Base-by-base conservation (phyloP, 1,140 invertebrate species). In the Neomicropteryx cornuta region DNA sequence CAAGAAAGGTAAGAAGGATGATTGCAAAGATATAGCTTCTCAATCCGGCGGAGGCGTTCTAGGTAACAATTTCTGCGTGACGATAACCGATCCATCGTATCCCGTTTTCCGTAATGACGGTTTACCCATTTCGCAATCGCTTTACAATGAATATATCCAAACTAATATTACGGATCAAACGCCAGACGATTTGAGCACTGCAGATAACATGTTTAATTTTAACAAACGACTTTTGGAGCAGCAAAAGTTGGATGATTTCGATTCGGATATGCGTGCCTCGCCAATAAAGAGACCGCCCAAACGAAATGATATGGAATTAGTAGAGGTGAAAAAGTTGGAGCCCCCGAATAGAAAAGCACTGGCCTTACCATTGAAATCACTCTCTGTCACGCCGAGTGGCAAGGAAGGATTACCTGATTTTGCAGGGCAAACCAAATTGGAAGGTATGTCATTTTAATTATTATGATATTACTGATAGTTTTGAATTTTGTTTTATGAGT, bases 31-130 rank as follows among this genome's bases (percentile, higher is more conserved):
- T 31, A 42, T 47, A 5, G 55, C 59, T 3, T 48, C 49, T 2
- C 55, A 58, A 5, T 58, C 62, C 5, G 60, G 68, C 42, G 53
- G 56, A 20, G 52, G 52, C 33, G 45, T 54, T 33, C 46, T 56
- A 4, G 62, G 64, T 36, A 55, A 50, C 6, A 55, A 53, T 31
- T 53, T 53, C 31, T 78, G 67, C 11, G 73, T 77, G 38, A 83
- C 83, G 1, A 84, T 88, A 35, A 73, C 77, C 19, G 84, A 88
- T 66, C 83, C 84, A 14, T 70, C 63, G 33, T 82, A 78, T 66
- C 84, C 83, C 17, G 71, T 84, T 8, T 84, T 87, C 48, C 73
- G 77, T 46, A 66, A 66, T 24, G 76, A 87, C 38, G 82, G 83
- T 3, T 63, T 78, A 19, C 73, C 78, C 5, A 77, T 83, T 27